Evolutionary conservation across 1,140 invertebrate genomes (phyloP), one percentile per base, ranked within the genome.

Genomic region (Leptopilina clavipes): DNA sequence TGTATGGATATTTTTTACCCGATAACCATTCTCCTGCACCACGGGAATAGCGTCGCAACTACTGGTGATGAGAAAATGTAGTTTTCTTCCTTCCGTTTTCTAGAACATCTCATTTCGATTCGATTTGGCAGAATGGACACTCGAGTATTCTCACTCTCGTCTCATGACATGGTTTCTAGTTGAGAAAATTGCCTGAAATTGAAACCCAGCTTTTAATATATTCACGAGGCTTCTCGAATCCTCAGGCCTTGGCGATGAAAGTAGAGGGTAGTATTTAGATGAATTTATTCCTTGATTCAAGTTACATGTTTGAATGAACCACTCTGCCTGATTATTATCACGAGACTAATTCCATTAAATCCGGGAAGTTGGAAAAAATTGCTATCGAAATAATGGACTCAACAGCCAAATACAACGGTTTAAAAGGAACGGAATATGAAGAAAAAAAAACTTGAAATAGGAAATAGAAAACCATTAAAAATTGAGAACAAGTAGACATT

Each of bases 31-130:
- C n/a, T n/a, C n/a, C n/a, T n/a, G n/a, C n/a, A n/a, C n/a, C 56
- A 12, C 19, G 54, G 54, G 54, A 59, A 25, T 59, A 59, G 54
- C 19, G 25, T 19, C n/a, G n/a, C n/a, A n/a, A n/a, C n/a, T n/a
- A n/a, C n/a, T n/a, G n/a, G 25, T 59, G 54, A 59, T 19, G 22
- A 25, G 19, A 59, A 59, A 59, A 19, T 25, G 54, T 59, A 19
- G 54, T 25, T 59, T 59, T 19, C 19, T 11, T 25, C 54, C 11
- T 25, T 59, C 19, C 54, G 1, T 3, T 59, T 59, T 25, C 54
- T 59, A 10, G 54, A 59, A 59, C 54, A 59, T 59, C 54, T 59
- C 19, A 59, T 59, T 59, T 59, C 54, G 19, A 59, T 59, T 59
- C 54, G 54, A 59, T 59, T 59, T 59, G 22, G 54, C 54, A 59